Base-by-base conservation (phyloP, 2,113 vertebrate species). In the Bufo bufo region DNA sequence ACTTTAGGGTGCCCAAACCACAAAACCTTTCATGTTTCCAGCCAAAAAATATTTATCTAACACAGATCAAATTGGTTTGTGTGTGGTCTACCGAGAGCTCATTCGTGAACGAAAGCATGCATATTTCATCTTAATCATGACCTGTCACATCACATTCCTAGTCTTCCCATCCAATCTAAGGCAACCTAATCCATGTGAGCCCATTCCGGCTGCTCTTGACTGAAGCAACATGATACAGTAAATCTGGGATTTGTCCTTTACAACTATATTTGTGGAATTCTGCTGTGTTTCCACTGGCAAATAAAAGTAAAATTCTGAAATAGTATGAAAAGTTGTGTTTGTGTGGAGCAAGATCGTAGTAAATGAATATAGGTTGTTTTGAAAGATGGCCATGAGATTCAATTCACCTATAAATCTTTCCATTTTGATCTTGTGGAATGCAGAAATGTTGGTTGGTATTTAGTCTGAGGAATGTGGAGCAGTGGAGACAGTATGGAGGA, bases 41-140 rank as follows among this genome's bases (percentile, higher is more conserved):
- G 47, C 81, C 59, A 83, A 50, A 52, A 66, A 82, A 65, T 23
- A 66, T 65, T 83, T 83, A 83, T 52, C 81, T 66, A 52, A 14
- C 47, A 3, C 20, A 52, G 20, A 83, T 83, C 61, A 83, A 16
- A 83, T 83, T 66, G 81, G 19, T 16, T 83, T 23, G 61, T 69
- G 81, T 83, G 81, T 83, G 81, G 81, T 83, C 81, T 50, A 6
- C 20, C 2, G 10, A 83, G 19, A 23, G 20, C 20, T 6, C 43
- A 65, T n/a, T n/a, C 47, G 59, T 82, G 80, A 83, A 66, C 69
- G 47, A 33, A 50, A 52, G 19, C 61, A 83, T 83, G 81, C 45
- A 49, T 45, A n/a, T 65, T 23, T 49, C 61, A 83, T 69, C 47
- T 23, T 69, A 49, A 52, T 69, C 63, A 50, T 23, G 81, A 52